Base-by-base conservation (phyloP, 2,888 invertebrate species). In the Chalcosyrphus nemorum region DNA sequence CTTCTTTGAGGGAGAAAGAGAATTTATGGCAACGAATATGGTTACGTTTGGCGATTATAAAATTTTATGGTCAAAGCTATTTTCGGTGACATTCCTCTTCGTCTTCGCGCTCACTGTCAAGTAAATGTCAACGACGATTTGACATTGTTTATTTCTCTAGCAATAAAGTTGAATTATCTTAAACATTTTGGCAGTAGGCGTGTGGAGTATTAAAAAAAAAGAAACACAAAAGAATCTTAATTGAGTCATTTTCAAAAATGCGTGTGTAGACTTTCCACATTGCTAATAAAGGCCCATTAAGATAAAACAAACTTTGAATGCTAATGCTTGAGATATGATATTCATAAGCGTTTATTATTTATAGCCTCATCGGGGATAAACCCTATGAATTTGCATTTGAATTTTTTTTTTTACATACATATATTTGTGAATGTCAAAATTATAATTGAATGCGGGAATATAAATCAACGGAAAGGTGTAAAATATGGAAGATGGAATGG, bases 151-250 rank as follows among this genome's bases (percentile, higher is more conserved):
- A 50, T 59, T 6, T 17, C 15, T 29, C 15, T 29, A 4, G 9
- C 17, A 27, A 65, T 71, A 65, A 77, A 68, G 41, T 72, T 72
- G 77, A 61, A 66, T 68, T 61, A 72, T 76, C 35, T 17, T 2
- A 32, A 35, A 56, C 29, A 32, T 65, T 50, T 63, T 72, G 71
- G 6, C 47, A 43, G 81, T 81, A 70, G 75, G 81, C 63, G 81
- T 68, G 81, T 68, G 11, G 4, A 29, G 17, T 17, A 43, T 84
- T 78, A 68, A n/a, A n/a, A n/a, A n/a, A n/a, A n/a, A n/a, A n/a
- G 50, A 84, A 70, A 77, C 35, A 84, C 72, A 84, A 84, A 68
- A 74, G 82, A 84, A 84, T 68, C 43, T 84, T 78, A 84, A 84
- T 84, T 78, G 74, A 84, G 77, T n/a, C 38, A 29, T 45, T 68